Evolutionary conservation across 2,888 invertebrate genomes (phyloP), one percentile per base, ranked within the genome.

Genomic region (Thecocarcelia acutangulata): DNA sequence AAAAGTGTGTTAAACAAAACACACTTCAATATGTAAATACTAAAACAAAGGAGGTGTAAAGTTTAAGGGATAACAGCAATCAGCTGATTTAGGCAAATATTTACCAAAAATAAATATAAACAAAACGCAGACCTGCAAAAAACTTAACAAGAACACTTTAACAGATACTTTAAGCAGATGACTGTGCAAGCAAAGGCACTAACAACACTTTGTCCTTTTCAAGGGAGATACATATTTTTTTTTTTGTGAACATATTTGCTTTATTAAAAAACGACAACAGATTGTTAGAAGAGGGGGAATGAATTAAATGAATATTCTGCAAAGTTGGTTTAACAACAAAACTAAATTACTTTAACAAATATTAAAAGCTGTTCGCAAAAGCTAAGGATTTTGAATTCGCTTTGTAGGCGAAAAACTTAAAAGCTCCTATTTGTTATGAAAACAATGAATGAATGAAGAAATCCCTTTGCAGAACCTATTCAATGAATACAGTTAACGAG

Each of bases 51-150:
- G 21, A 17, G 17, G 52, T 24, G 24, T 24, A 33, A 5, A 33
- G 33, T 19, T 58, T 28, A 48, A 56, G 9, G 48, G 61, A 56
- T 42, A 56, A 73, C 28, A 33, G 21, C 61, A 77, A 77, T 73
- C 77, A 77, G 59, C 72, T 77, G 72, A 72, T 68, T 68, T 68
- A 21, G 54, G 70, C 52, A 76, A 80, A 81, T 81, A 73, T 81
- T 77, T 77, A 52, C 42, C 59, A 50, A 59, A 77, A 54, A 66
- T 61, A 72, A 59, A 72, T 13, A 56, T 33, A 50, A 66, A 70
- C 46, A 70, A 61, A 61, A 2, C 28, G 17, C 4, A 28, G 3
- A 1, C 5, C 4, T 42, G 42, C 1, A 50, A n/a, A 56, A 37
- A 44, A 17, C 1, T 9, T 3, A 54, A 48, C 50, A 66, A 21